Conservation (phyloP, 2,113 vertebrate species). For the Strix uralensis region DNA sequence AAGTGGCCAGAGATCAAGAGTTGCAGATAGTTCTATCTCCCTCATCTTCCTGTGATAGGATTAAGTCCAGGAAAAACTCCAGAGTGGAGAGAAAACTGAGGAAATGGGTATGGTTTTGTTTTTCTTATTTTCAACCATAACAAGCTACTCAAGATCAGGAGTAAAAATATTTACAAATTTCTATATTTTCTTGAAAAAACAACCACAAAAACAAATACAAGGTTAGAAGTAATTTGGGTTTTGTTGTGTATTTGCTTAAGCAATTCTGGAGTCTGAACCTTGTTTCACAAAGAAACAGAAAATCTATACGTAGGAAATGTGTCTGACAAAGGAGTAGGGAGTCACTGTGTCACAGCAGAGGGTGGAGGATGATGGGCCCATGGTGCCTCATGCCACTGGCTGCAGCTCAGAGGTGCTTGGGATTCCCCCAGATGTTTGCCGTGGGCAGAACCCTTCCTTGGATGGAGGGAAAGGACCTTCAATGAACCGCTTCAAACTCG, state of each 20-base stretch:
- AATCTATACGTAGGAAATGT: not conserved
- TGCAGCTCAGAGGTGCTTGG: rapidly evolving
- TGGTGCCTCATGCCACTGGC: rapidly evolving
- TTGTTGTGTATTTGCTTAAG: not conserved
- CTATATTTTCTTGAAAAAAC: not conserved
- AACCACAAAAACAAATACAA: not conserved
- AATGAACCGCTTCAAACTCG: not conserved
- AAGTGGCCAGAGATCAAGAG: not conserved
- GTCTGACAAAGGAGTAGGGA: too few relatives aligned
- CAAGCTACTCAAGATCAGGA: not conserved
- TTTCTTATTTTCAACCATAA: not conserved
- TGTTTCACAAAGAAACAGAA: not conserved
- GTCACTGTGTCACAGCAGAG: not conserved
- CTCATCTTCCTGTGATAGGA: not conserved
- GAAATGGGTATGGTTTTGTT: not conserved
- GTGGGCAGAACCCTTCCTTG: not conserved
- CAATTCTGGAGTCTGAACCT: not conserved
- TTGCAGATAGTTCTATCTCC: not conserved
- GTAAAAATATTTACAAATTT: not conserved
- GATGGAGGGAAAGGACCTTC: too few relatives aligned
- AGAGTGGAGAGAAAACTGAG: not conserved
- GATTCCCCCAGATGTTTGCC: not conserved
- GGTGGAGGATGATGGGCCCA: rapidly evolving
- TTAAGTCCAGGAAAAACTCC: not conserved
- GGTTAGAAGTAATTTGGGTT: not conserved